These are phyloP conservation scores for Drosophila parvula DNA, from an alignment of 1,140 invertebrate species.

Conservation along the genomic window DNA sequence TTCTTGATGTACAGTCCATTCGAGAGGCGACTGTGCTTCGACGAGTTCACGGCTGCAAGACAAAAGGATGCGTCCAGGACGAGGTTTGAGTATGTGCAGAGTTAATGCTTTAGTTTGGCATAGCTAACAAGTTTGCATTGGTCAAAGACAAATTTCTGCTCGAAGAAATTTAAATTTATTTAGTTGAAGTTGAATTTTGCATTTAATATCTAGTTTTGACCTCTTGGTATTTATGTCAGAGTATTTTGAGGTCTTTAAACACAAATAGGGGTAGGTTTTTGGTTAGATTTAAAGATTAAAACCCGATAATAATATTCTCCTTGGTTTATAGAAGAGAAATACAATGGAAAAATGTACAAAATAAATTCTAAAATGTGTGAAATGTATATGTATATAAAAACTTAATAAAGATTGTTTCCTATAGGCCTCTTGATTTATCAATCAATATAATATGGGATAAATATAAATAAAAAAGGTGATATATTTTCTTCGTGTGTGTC, in stretches of 20 bases:
- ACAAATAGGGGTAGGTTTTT: accelerated
- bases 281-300: background rate
- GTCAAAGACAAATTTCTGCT: slow-evolving; percentile 8
- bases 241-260: background rate
- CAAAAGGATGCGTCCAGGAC: slow-evolving; percentile 21
- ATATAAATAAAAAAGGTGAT: accelerated
- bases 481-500: background rate
- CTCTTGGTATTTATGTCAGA: accelerated
- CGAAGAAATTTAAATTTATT: background rate
- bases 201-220: background rate
- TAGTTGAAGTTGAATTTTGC: background rate
- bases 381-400: no score
- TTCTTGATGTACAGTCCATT: slow-evolving; percentile 85
- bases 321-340: no score
- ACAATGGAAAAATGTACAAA: no score
- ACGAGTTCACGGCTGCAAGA: slow-evolving; percentile 68
- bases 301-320: no score
- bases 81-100: background rate
- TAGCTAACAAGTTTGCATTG: slow-evolving; percentile 44
- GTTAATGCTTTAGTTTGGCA: slow-evolving; percentile 18
- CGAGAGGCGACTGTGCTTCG: slow-evolving; percentile 82
- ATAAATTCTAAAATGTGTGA: no score
- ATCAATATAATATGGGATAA: no score
- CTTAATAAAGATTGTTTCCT: no score
- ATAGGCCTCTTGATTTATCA: no score